Evolutionary conservation across 2,113 vertebrate genomes (phyloP), one percentile per base, ranked within the genome.

Genomic region (Chionis minor): DNA sequence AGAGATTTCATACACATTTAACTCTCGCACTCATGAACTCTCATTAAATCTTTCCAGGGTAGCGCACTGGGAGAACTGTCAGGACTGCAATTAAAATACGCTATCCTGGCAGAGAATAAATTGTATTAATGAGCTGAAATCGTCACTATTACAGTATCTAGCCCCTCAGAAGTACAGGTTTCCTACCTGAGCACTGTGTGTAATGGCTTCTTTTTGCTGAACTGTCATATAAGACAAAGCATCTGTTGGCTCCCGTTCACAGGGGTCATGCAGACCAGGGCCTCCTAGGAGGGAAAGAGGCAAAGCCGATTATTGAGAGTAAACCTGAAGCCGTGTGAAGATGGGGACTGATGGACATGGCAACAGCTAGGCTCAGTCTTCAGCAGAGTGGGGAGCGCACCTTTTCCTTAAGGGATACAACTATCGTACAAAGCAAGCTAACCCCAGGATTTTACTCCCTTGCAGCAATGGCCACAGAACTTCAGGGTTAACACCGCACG

Each of bases 241-340:
- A 96, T 99, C 98, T 52, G 98, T 99, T 54, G 98, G 99, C 96
- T 99, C 99, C 96, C 99, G 99, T 93, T 99, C 99, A 95, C 99
- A 99, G 44, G 99, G 99, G 97, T 99, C 99, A 63, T 99, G 98
- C 92, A 99, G 98, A 79, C 99, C 99, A 38, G 99, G 99, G 94
- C 99, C 99, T 92, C 99, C 99, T 99, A 92, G 71, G 84, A 51
- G 67, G 84, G 92, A 85, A 69, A 94, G 83, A 96, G 62, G 94
- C 75, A 91, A 75, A 23, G 16, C 10, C 14, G 24, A 58, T 94
- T 77, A 92, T 9, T 62, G 77, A 51, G 51, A 56, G 81, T 15
- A 54, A 65, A 3, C 1, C 1, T 44, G 62, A 40, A 55, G 84
- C 51, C 61, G 1, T 2, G n/a, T 6, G 66, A 62, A 67, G 8